These are phyloP conservation scores for Zootoca vivipara DNA, from an alignment of 2,113 vertebrate species.

Conservation along the genomic window DNA sequence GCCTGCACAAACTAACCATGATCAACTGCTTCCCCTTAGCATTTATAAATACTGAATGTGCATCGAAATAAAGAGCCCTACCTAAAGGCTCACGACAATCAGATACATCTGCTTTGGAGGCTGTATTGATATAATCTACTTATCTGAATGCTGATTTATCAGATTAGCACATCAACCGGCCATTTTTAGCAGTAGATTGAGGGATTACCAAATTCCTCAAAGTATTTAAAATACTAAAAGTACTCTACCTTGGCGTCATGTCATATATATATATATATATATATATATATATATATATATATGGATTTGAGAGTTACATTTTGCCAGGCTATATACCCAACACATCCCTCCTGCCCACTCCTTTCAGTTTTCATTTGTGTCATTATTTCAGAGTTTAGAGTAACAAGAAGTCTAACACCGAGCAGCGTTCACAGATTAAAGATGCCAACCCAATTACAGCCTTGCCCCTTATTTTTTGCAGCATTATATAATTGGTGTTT, in stretches of 20 bases:
- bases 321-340: too few species aligned
- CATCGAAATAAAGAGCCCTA: not conserved
- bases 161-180: not conserved
- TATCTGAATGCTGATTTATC: not conserved
- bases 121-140: not conserved
- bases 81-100: not conserved
- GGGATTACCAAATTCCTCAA: conserved; percentile 14
- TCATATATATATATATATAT: too few species aligned
- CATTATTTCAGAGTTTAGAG: conserved; percentile 33
- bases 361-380: not conserved
- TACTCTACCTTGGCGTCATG: not conserved
- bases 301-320: not conserved
- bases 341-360: not conserved
- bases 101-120: not conserved
- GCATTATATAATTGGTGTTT: conserved; percentile 74
- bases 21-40: not conserved
- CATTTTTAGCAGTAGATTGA: not conserved
- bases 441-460: conserved; percentile 59
- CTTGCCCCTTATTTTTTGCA: conserved; percentile 65
- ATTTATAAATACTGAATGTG: not conserved
- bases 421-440: conserved; percentile 31
- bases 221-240: conserved; percentile 30
- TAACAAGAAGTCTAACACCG: conserved; percentile 41
- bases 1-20: not conserved
- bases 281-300: too few species aligned